Percentiles rank a stretch among this genome's conserved stretches.
Conservation (phyloP, 2,888 invertebrate genomes). For the Drymonia ruficornis region DNA sequence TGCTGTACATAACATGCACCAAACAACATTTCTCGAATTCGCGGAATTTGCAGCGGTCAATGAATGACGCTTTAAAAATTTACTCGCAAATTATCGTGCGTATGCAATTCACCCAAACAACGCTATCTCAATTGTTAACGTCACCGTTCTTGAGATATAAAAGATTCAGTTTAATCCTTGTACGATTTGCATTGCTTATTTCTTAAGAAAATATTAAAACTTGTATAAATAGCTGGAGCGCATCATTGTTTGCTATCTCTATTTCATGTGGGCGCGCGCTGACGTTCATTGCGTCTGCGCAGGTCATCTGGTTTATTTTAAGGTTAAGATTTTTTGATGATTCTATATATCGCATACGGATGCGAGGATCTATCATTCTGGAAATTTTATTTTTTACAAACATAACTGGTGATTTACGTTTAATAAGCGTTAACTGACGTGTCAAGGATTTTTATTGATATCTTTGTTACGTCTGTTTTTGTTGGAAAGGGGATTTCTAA, state of each 20-base stretch:
- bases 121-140: not conserved
- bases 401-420: not conserved
- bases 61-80: conserved; percentile 5
- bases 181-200: not conserved
- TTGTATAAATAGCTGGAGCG: conserved; percentile 33
- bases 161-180: not conserved
- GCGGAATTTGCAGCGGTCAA: not conserved
- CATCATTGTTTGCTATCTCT: conserved; percentile 50
- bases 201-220: conserved; percentile 1
- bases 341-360: conserved; percentile 26
- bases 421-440: conserved; percentile 3
- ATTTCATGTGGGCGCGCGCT: conserved; percentile 45
- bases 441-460: not conserved
- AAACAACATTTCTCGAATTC: too few species aligned
- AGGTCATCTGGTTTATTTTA: conserved; percentile 51
- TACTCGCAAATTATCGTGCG: not conserved
- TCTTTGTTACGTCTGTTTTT: not conserved
- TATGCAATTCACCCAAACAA: conserved; percentile 3
- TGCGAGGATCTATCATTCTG: conserved; percentile 19
- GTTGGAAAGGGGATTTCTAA: not conserved
- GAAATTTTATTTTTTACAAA: not conserved
- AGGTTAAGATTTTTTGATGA: conserved; percentile 33
- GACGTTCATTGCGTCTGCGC: conserved; percentile 45
- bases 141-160: not conserved
- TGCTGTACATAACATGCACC: too few species aligned